These are phyloP conservation scores for Numida meleagris DNA, from an alignment of 2,113 vertebrate species.

Conservation along the genomic window DNA sequence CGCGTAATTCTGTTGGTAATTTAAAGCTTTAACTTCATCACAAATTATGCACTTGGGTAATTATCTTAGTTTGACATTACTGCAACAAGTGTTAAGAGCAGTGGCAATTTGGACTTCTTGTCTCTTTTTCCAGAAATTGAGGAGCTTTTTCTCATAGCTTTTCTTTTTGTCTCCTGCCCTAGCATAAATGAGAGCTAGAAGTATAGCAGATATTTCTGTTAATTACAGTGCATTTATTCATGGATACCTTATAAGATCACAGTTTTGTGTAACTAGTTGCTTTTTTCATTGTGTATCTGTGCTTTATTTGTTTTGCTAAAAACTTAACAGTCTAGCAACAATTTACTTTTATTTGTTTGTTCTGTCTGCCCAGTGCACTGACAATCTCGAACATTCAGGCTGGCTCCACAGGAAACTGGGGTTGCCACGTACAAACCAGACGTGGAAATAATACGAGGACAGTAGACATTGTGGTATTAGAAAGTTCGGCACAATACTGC, in stretches of 20 bases:
- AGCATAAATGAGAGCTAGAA: background rate
- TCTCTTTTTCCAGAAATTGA: background rate
- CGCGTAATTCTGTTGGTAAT: background rate
- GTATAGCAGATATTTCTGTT: background rate
- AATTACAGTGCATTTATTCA: background rate
- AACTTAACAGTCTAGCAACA: no score
- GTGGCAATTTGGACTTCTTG: background rate
- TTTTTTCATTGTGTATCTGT: background rate
- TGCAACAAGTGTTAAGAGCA: background rate
- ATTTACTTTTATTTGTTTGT: no score
- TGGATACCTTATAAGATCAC: background rate
- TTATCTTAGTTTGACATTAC: background rate
- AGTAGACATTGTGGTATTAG: conserved; percentile 92
- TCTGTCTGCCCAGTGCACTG: conserved; percentile 82
- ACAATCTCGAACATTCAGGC: conserved; percentile 98
- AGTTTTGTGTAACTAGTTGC: background rate
- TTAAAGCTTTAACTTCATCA: background rate
- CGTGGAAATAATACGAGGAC: conserved; percentile 94
- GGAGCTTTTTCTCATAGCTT: background rate
- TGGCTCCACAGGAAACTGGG: conserved; percentile 95
- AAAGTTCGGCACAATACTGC: conserved; percentile 95
- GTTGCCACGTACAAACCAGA: conserved; percentile 91
- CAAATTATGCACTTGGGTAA: background rate
- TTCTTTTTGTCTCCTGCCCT: background rate
- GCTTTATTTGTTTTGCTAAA: background rate